Percentiles rank a stretch among this genome's conserved stretches.
These are phyloP conservation scores for Mnemiopsis leidyi DNA, from an alignment of 37 sponge, comb jelly and placozoan genomes.

Conservation along the genomic window DNA sequence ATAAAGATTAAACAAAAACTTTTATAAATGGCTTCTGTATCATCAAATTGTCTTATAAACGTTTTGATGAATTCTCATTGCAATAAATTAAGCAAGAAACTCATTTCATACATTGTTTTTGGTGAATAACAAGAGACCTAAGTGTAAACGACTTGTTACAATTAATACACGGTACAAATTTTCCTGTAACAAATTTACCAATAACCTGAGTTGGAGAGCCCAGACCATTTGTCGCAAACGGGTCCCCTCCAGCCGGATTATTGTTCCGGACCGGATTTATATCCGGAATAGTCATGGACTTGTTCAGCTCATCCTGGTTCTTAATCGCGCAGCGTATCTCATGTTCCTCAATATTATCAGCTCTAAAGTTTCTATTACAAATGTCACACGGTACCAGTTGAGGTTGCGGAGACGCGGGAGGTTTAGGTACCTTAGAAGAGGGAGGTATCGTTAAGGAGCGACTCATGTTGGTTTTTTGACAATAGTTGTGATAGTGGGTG, in stretches of 20 bases:
- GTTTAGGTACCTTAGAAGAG: neutral
- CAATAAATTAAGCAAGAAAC: too few relatives aligned
- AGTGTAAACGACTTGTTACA: conserved; percentile 28
- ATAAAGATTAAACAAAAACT: too few relatives aligned
- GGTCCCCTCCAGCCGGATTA: neutral
- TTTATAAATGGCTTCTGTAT: too few relatives aligned
- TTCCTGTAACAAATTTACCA: conserved; percentile 54
- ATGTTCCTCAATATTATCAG: neutral
- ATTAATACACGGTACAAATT: conserved; percentile 52
- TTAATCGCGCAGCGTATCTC: conserved; percentile 25
- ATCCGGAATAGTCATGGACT: neutral
- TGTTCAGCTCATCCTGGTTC: neutral
- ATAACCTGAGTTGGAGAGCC: conserved; percentile 25
- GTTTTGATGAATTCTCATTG: too few relatives aligned
- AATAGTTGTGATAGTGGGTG: conserved; percentile 59
- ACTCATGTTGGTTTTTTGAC: conserved; percentile 2
- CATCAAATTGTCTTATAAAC: too few relatives aligned
- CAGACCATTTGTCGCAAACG: neutral
- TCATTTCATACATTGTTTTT: conserved; percentile 61
- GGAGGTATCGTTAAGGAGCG: conserved; percentile 7
- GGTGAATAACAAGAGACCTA: conserved; percentile 25
- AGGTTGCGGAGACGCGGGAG: neutral
- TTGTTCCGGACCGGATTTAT: neutral
- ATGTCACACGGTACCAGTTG: neutral
- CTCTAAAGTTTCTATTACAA: neutral